Conservation (phyloP, 2,113 vertebrate species). For the Salminus brasiliensis region DNA sequence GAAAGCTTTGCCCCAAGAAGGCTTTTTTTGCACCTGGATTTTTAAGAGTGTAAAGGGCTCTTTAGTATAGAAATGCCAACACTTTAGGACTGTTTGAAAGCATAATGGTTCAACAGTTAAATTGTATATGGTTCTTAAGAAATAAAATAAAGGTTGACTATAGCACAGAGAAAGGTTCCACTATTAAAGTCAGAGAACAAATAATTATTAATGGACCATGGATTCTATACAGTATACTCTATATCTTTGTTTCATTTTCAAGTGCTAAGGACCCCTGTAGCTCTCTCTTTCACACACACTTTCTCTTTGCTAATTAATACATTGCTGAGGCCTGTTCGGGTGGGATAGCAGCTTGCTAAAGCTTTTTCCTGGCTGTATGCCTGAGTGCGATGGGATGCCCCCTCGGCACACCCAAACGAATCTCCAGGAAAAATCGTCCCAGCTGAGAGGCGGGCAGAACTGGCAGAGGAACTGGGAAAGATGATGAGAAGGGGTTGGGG, state of each 20-base stretch:
- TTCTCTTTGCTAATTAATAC: background rate
- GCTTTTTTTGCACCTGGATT: too few species aligned
- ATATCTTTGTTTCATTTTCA: background rate
- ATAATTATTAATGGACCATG: too few species aligned
- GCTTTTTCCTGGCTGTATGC: conserved; percentile 28
- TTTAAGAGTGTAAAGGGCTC: too few species aligned
- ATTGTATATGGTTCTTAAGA: too few species aligned
- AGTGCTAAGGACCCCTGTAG: background rate
- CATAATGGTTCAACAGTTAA: too few species aligned
- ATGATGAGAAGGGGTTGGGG: background rate
- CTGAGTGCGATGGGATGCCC: conserved; percentile 35
- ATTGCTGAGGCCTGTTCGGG: background rate
- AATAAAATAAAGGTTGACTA: too few species aligned
- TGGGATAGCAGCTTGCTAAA: conserved; percentile 35
- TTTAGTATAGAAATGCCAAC: too few species aligned
- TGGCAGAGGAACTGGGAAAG: background rate
- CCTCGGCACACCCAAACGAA: conserved; percentile 37
- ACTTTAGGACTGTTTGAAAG: too few species aligned
- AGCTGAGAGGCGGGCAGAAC: background rate
- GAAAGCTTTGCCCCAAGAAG: too few species aligned
- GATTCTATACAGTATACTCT: too few species aligned
- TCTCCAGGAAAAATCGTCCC: conserved; percentile 6
- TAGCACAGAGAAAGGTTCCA: too few species aligned
- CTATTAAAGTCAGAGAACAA: too few species aligned
- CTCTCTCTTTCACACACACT: background rate